Percentiles rank a stretch among this genome's conserved stretches.
phyloP scores from a whole-genome alignment of 2,888 invertebrate species.

The Octonoba sinensis region DNA sequence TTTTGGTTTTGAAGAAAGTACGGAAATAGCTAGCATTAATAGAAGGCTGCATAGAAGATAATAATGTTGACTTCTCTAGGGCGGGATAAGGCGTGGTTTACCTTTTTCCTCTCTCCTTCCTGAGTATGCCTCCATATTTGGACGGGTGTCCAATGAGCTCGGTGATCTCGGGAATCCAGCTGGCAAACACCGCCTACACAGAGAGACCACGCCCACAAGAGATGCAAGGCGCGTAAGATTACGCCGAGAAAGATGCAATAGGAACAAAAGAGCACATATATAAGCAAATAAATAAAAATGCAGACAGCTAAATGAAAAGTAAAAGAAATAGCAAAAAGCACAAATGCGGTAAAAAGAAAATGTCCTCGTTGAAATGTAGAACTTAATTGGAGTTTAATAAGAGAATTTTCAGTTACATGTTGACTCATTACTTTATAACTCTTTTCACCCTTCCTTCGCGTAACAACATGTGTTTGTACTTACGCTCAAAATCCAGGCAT shows the following conservation, averaged over 20 bases:
- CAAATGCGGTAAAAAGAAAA: too few relatives aligned
- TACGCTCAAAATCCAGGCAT: too few relatives aligned
- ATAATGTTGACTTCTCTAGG: background rate
- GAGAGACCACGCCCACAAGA: too few relatives aligned
- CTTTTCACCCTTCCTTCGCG: too few relatives aligned
- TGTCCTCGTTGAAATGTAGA: too few relatives aligned
- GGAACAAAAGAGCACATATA: constrained; percentile 37
- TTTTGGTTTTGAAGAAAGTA: too few relatives aligned
- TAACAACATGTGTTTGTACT: too few relatives aligned
- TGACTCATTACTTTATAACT: too few relatives aligned
- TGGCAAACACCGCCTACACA: constrained; percentile 97
- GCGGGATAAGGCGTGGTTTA: constrained; percentile 73
- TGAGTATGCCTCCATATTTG: constrained; percentile 99
- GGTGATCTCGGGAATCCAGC: constrained; percentile 99
- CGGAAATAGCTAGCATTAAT: too few relatives aligned
- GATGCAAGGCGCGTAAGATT: constrained; percentile 23
- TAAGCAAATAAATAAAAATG: constrained; percentile 1
- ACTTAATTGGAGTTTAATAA: too few relatives aligned
- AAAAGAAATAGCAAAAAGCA: constrained; percentile 17
- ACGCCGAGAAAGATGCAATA: constrained; percentile 33
- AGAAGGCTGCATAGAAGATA: too few relatives aligned
- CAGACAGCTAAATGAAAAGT: constrained; percentile 28
- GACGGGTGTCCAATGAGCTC: constrained; percentile 99
- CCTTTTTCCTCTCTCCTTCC: constrained; percentile 91
- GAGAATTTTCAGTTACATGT: too few relatives aligned